Conservation (phyloP, 2,888 invertebrate species). For the Tortricodes alternella region DNA sequence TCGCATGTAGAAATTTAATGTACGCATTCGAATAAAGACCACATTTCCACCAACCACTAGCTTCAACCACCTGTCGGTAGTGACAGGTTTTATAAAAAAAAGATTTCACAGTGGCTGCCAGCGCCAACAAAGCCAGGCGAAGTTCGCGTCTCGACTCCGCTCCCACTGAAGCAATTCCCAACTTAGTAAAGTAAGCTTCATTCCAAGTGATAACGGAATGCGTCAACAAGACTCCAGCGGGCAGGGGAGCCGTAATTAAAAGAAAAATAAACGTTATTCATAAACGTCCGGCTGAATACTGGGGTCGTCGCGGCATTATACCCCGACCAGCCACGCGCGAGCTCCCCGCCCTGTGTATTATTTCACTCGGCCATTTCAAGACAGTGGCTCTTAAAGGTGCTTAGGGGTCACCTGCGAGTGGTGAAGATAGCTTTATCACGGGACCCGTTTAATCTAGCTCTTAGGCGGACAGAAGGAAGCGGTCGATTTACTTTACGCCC, state of each 20-base stretch:
- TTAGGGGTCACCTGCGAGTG: slow-evolving; percentile 48
- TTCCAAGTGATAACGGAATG: slow-evolving; percentile 49
- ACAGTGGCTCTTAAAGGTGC: slow-evolving; percentile 31
- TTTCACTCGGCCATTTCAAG: slow-evolving; percentile 33
- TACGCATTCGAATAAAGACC: no score
- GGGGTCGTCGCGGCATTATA: slow-evolving; percentile 65
- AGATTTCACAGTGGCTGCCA: not conserved
- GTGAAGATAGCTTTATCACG: slow-evolving; percentile 66
- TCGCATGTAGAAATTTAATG: no score
- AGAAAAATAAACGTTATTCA: slow-evolving; percentile 81
- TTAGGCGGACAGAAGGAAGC: slow-evolving; percentile 58
- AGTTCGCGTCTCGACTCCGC: not conserved
- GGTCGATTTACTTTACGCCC: slow-evolving; percentile 57
- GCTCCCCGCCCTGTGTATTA: slow-evolving; percentile 39
- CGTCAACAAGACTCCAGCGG: slow-evolving; percentile 55
- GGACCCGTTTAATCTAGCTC: slow-evolving; percentile 77
- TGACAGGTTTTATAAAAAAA: slow-evolving; percentile 1
- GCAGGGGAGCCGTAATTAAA: slow-evolving; percentile 68
- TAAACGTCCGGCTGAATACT: slow-evolving; percentile 74
- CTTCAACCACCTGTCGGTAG: not conserved
- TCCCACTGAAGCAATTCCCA: slow-evolving; percentile 11
- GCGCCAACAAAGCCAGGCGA: not conserved
- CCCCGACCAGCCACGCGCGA: slow-evolving; percentile 52
- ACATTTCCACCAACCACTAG: not conserved
- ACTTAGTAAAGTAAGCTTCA: slow-evolving; percentile 8